phyloP scores from a whole-genome alignment of 2,888 invertebrate genomes.

The Epiperipatus broadwayi region DNA sequence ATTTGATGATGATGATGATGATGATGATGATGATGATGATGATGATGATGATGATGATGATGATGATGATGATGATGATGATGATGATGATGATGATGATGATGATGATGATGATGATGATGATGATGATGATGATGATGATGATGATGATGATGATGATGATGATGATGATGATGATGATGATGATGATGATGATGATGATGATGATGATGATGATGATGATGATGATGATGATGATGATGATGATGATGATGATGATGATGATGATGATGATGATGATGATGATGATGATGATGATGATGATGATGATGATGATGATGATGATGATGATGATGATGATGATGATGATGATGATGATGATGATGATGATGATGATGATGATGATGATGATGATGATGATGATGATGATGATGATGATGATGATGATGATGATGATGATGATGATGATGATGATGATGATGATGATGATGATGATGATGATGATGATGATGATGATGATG shows the following conservation, averaged over 20 bases:
- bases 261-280: slow-evolving; percentile 3
- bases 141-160: slow-evolving; percentile 3
- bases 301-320: slow-evolving; percentile 3
- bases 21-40: slow-evolving; percentile 3
- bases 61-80: slow-evolving; percentile 3
- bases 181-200: slow-evolving; percentile 3
- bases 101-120: slow-evolving; percentile 3
- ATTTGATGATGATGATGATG: no score
- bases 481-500: slow-evolving; percentile 3
- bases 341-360: slow-evolving; percentile 3
- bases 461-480: slow-evolving; percentile 3
- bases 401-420: slow-evolving; percentile 3
- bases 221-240: slow-evolving; percentile 3
- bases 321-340: slow-evolving; percentile 3
- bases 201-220: slow-evolving; percentile 3
- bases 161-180: slow-evolving; percentile 3
- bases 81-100: slow-evolving; percentile 3
- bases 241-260: slow-evolving; percentile 3
- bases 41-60: slow-evolving; percentile 3
- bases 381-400: slow-evolving; percentile 3
- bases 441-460: slow-evolving; percentile 3
- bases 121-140: slow-evolving; percentile 3
- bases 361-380: slow-evolving; percentile 3
- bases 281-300: slow-evolving; percentile 3
- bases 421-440: slow-evolving; percentile 3